These are phyloP conservation scores for Origma solitaria DNA, from an alignment of 2,113 vertebrate species.

Conservation along the genomic window DNA sequence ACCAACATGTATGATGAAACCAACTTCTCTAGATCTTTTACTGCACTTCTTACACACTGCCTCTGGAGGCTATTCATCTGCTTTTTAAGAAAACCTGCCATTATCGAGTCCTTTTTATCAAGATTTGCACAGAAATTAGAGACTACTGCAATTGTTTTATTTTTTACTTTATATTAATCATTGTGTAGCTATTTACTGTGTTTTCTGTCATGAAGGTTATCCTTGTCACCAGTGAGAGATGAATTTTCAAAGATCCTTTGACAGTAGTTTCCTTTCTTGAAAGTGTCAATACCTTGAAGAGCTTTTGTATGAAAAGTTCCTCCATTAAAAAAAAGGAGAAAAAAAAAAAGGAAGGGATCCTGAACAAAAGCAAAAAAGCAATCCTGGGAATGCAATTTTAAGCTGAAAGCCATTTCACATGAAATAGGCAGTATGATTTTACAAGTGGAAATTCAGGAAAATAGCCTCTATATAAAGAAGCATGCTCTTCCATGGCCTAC, in stretches of 20 bases:
- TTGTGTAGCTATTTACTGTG: not conserved
- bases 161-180: not conserved
- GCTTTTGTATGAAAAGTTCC: not conserved
- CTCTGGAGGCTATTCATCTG: not conserved
- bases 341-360: not conserved
- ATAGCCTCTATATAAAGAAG: constrained; percentile 2
- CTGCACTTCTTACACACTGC: not conserved
- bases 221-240: not conserved
- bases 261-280: not conserved
- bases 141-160: not conserved
- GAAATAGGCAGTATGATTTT: constrained; percentile 20
- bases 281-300: not conserved
- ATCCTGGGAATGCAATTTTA: constrained; percentile 1
- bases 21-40: not conserved
- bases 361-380: constrained; percentile 22
- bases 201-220: not conserved
- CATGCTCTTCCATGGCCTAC: not conserved
- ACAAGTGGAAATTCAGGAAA: constrained; percentile 33
- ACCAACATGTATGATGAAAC: not conserved
- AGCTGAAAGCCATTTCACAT: not conserved
- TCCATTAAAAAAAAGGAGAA: not conserved
- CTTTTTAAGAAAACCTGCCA: not conserved
- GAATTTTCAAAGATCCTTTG: not conserved
- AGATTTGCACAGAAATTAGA: not conserved
- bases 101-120: not conserved